Percentiles rank a stretch among this genome's conserved stretches.
Evolutionary conservation across 2,888 invertebrate species (phyloP).

Genomic region (Chirona hameri): DNA sequence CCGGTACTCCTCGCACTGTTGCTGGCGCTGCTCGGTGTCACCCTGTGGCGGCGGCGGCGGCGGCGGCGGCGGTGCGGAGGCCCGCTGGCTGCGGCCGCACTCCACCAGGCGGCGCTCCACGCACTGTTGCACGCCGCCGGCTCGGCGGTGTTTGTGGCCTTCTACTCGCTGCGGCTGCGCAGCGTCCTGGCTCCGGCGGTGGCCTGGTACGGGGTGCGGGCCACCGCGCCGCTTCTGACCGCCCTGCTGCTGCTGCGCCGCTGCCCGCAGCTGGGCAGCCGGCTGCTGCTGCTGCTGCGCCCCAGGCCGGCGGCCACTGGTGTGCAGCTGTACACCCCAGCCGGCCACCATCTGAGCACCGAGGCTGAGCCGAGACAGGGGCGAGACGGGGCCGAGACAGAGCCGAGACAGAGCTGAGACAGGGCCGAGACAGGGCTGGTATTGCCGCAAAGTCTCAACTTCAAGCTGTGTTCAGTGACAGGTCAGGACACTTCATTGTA

Average conservation of each 20-base stretch:
- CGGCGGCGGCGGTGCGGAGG: background rate
- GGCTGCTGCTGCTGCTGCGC: too few relatives aligned
- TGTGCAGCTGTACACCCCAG: too few relatives aligned
- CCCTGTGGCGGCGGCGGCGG: background rate
- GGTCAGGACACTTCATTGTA: too few relatives aligned
- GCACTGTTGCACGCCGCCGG: background rate
- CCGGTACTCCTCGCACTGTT: background rate
- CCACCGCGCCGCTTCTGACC: background rate
- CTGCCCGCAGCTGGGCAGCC: background rate
- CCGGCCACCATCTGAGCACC: too few relatives aligned
- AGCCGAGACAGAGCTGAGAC: too few relatives aligned
- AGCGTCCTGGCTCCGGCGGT: background rate
- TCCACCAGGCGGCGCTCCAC: background rate
- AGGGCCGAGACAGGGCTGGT: too few relatives aligned
- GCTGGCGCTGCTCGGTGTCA: background rate
- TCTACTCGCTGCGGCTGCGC: background rate
- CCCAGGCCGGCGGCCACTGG: too few relatives aligned
- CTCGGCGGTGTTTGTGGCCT: background rate
- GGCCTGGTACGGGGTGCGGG: background rate
- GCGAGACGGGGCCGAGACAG: too few relatives aligned
- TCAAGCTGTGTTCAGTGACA: too few relatives aligned
- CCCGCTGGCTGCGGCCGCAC: background rate
- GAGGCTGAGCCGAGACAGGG: too few relatives aligned
- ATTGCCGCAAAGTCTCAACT: too few relatives aligned
- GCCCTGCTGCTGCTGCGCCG: background rate